Conservation (phyloP, 2,113 vertebrate species). For the Pelusios castaneus region DNA sequence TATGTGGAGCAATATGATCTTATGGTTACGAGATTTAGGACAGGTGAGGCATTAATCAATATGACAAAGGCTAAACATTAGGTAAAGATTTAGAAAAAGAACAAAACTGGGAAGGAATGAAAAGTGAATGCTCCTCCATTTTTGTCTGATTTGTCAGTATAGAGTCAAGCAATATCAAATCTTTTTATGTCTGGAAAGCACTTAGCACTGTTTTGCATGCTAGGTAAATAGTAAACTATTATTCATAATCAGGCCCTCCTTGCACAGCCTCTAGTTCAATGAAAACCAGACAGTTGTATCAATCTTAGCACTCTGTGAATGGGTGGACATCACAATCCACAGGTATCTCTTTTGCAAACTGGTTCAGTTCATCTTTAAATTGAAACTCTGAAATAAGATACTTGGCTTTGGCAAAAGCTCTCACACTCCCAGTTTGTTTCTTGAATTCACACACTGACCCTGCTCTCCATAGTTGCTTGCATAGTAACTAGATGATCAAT, state of each 20-base stretch:
- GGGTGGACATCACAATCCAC: neutral
- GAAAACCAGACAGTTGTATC: neutral
- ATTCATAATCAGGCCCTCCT: neutral
- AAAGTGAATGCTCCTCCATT: neutral
- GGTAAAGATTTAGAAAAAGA: neutral
- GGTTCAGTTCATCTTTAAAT: conserved; percentile 68
- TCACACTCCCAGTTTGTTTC: conserved; percentile 54
- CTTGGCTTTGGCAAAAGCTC: conserved; percentile 53
- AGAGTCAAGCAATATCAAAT: neutral
- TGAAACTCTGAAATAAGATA: conserved; percentile 71
- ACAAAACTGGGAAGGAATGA: accelerated
- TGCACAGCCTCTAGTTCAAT: neutral
- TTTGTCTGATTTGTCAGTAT: neutral
- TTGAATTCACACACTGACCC: conserved; percentile 45
- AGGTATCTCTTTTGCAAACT: neutral
- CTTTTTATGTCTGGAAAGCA: neutral
- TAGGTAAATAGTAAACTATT: accelerated
- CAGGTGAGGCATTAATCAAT: neutral
- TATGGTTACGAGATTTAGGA: neutral
- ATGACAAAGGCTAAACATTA: neutral
- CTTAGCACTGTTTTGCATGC: accelerated
- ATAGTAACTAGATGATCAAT: conserved; percentile 63
- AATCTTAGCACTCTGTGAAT: neutral
- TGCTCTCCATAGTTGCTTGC: conserved; percentile 33
- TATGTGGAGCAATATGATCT: neutral